Evolutionary conservation across 1,140 invertebrate genomes (phyloP).

Genomic region (Drosophila baimaii): DNA sequence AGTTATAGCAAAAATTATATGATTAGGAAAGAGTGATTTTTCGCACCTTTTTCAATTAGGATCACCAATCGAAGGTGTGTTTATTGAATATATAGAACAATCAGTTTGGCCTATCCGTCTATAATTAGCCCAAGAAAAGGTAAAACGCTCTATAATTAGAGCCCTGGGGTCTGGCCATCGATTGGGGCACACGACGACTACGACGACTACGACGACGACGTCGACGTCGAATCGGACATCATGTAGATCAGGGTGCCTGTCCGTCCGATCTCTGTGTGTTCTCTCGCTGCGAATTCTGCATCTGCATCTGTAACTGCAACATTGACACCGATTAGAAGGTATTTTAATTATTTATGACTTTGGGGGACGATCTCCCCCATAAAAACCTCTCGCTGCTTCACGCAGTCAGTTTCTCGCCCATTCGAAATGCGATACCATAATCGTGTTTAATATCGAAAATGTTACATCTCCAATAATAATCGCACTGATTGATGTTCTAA

Average conservation of each 20-base stretch:
- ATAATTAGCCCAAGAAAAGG: constrained; percentile 62
- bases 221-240: constrained; percentile 36
- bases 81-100: constrained; percentile 57
- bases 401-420: neutral
- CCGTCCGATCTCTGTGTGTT: constrained; percentile 33
- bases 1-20: neutral
- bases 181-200: constrained; percentile 70
- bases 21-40: neutral
- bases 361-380: constrained; percentile 51
- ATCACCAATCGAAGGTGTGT: constrained; percentile 33
- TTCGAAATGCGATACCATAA: neutral
- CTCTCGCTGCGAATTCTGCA: constrained; percentile 28
- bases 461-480: neutral
- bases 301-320: constrained; percentile 30
- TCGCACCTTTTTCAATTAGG: constrained; percentile 1
- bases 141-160: constrained; percentile 66
- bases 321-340: constrained; percentile 83
- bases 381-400: constrained; percentile 16
- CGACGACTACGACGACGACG: constrained; percentile 16
- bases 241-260: constrained; percentile 57
- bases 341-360: constrained; percentile 83
- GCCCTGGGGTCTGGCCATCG: constrained; percentile 61
- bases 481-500: neutral
- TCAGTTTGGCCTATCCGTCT: constrained; percentile 23
- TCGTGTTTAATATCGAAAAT: neutral